These are phyloP conservation scores for Cisticola juncidis DNA, from an alignment of 2,113 vertebrate genomes.

Conservation along the genomic window DNA sequence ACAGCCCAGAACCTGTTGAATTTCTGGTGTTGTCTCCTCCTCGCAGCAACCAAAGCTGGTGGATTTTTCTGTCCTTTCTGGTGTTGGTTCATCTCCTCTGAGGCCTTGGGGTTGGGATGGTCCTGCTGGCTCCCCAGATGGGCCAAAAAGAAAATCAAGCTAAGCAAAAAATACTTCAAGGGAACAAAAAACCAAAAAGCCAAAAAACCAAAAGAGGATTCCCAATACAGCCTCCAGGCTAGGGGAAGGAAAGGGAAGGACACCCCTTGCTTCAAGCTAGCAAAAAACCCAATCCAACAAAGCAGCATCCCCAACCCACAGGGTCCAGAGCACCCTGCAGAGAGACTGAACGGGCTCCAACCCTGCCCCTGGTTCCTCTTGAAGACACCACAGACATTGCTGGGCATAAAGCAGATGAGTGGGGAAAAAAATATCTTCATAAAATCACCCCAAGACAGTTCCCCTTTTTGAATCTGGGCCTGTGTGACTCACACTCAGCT, in stretches of 20 bases:
- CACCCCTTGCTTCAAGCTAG: not conserved
- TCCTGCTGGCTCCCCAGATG: not conserved
- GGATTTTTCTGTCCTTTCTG: no score
- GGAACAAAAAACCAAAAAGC: not conserved
- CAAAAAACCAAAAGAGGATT: not conserved
- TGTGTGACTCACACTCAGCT: not conserved
- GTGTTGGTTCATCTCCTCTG: not conserved
- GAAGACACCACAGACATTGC: no score
- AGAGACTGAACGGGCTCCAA: not conserved
- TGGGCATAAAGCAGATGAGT: not conserved
- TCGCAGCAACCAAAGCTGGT: not conserved
- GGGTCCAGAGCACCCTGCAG: not conserved
- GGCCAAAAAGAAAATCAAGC: not conserved
- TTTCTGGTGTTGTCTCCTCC: not conserved
- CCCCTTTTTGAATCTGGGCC: not conserved
- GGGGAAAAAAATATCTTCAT: not conserved
- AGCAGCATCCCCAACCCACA: not conserved
- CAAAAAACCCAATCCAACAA: not conserved
- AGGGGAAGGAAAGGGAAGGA: not conserved
- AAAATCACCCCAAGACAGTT: not conserved
- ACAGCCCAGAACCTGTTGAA: not conserved
- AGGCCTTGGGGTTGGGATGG: no score
- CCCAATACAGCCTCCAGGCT: not conserved
- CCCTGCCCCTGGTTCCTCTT: not conserved
- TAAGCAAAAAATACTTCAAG: not conserved